These are phyloP conservation scores for Gasteruption jaculator DNA, from an alignment of 2,888 invertebrate species.

Conservation along the genomic window DNA sequence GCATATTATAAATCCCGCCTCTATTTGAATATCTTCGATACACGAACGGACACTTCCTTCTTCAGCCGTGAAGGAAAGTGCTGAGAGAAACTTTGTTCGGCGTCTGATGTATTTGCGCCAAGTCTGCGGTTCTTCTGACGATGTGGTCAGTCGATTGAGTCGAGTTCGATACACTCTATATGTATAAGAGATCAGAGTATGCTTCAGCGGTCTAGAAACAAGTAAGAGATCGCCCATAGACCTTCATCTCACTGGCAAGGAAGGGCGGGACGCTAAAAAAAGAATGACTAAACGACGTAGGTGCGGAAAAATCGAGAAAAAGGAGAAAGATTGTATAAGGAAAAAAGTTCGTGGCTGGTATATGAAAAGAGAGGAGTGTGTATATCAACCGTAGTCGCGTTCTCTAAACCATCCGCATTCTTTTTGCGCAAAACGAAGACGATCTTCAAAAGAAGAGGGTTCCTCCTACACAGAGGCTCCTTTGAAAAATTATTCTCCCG, in stretches of 20 bases:
- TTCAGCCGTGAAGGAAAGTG: too few relatives aligned
- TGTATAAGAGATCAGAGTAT: slow-evolving; percentile 22
- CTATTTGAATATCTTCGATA: too few relatives aligned
- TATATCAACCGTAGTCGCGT: slow-evolving; percentile 16
- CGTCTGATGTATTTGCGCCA: too few relatives aligned
- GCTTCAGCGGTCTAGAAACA: slow-evolving; percentile 42
- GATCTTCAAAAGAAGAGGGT: slow-evolving; percentile 27
- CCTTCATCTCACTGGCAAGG: slow-evolving; percentile 14
- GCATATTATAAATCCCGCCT: too few relatives aligned
- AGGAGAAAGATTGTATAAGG: slow-evolving; percentile 23
- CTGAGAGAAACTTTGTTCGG: too few relatives aligned
- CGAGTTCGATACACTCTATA: too few relatives aligned
- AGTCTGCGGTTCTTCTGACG: too few relatives aligned
- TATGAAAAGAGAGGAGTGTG: slow-evolving; percentile 14
- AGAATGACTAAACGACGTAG: slow-evolving; percentile 14
- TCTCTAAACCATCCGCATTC: slow-evolving; percentile 13
- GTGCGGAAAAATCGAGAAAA: slow-evolving; percentile 25
- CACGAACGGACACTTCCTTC: too few relatives aligned
- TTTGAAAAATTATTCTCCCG: slow-evolving; percentile 47
- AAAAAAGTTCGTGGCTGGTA: slow-evolving; percentile 4
- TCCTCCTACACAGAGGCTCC: slow-evolving; percentile 25
- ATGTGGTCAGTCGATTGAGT: too few relatives aligned
- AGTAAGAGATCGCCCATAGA: too few relatives aligned
- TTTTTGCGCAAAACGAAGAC: slow-evolving; percentile 29
- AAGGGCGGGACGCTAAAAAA: slow-evolving; percentile 10